Conservation (phyloP, 2,113 vertebrate species). For the Lichenostomus cassidix region DNA sequence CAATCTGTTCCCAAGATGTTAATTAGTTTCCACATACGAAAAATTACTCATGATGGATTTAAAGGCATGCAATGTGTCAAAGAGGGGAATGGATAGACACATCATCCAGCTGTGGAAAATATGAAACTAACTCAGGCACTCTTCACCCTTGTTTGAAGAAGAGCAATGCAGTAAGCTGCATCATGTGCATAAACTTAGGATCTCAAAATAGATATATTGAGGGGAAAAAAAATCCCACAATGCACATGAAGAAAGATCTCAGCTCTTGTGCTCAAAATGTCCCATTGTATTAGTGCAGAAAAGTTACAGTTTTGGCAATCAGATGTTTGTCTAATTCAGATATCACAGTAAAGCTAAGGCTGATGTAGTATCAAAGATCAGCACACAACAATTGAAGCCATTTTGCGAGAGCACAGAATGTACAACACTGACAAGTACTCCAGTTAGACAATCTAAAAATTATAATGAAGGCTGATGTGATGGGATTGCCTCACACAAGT, state of each 20-base stretch:
- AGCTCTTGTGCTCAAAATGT: background rate
- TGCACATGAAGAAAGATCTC: background rate
- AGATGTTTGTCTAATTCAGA: background rate
- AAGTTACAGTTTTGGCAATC: background rate
- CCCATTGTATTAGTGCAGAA: background rate
- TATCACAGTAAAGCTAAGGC: background rate
- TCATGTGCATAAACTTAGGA: background rate
- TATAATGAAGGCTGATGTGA: constrained; percentile 35
- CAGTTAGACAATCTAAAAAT: constrained; percentile 2
- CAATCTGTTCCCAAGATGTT: constrained; percentile 43
- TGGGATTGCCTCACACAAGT: constrained; percentile 46
- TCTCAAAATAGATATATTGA: background rate
- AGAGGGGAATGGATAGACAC: background rate
- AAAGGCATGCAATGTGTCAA: background rate
- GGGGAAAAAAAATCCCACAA: fast-evolving
- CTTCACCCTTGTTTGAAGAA: background rate
- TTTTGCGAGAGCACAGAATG: background rate
- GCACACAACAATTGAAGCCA: background rate
- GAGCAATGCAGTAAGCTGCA: background rate
- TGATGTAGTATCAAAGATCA: background rate
- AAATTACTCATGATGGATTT: background rate
- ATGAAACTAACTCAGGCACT: background rate
- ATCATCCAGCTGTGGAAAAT: constrained; percentile 2
- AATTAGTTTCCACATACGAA: constrained; percentile 8
- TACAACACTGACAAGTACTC: background rate